phyloP scores from a whole-genome alignment of 1,140 invertebrate genomes.

The Drosophila mojavensis region DNA sequence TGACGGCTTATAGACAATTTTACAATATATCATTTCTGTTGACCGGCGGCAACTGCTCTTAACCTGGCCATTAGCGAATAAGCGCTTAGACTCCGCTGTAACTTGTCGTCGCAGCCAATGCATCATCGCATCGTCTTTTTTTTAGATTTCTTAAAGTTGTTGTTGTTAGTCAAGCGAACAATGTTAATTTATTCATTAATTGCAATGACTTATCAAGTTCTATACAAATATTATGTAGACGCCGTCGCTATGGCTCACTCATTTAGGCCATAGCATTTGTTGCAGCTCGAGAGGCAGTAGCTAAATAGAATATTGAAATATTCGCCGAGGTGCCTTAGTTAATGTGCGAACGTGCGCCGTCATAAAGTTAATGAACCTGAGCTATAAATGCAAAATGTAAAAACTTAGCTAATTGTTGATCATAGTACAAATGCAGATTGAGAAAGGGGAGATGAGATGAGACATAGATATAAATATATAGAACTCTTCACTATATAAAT shows the following conservation, averaged over 20 bases:
- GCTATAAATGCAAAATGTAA: slow-evolving; percentile 25
- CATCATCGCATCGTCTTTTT: slow-evolving; percentile 35
- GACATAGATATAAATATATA: too few relatives aligned
- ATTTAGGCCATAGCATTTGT: not conserved
- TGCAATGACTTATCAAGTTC: slow-evolving; percentile 69
- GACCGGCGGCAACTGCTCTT: slow-evolving; percentile 2
- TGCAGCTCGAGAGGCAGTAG: not conserved
- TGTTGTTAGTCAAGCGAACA: slow-evolving; percentile 33
- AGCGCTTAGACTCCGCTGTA: slow-evolving; percentile 50
- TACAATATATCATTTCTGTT: slow-evolving; percentile 51
- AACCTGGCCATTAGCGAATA: slow-evolving; percentile 64
- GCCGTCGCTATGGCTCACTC: not conserved
- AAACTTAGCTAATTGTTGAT: not conserved
- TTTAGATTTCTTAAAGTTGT: not conserved
- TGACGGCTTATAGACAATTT: slow-evolving; percentile 27
- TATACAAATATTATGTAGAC: slow-evolving; percentile 19
- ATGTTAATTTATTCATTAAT: slow-evolving; percentile 66
- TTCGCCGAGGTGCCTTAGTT: slow-evolving; percentile 10
- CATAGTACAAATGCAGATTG: not conserved
- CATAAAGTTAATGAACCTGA: slow-evolving; percentile 29
- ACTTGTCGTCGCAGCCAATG: slow-evolving; percentile 55
- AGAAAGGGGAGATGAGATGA: too few relatives aligned
- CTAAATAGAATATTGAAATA: slow-evolving; percentile 1
- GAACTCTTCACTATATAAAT: too few relatives aligned
- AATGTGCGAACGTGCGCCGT: not conserved